Percentiles rank a stretch among this genome's conserved stretches.
phyloP scores from a whole-genome alignment of 2,888 invertebrate species.

The Leptinotarsa peninsularis region DNA sequence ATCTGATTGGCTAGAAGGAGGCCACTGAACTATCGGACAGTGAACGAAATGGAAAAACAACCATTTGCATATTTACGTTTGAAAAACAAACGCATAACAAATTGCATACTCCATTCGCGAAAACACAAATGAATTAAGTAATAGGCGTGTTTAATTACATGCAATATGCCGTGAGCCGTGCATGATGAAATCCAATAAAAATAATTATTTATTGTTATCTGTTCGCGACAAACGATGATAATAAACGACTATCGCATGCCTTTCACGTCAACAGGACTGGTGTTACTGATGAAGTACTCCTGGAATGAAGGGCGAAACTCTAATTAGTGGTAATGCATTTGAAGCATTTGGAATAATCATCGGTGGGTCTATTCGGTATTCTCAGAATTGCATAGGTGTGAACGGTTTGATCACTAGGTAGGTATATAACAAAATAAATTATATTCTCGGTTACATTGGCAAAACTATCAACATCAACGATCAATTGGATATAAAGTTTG shows the following conservation, averaged over 20 bases:
- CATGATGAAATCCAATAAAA: slow-evolving; percentile 31
- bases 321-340: slow-evolving; percentile 28
- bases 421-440: slow-evolving; percentile 11
- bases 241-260: slow-evolving; percentile 22
- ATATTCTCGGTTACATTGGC: too few relatives aligned
- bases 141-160: slow-evolving; percentile 35
- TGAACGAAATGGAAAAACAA: neutral
- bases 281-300: slow-evolving; percentile 13
- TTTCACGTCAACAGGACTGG: slow-evolving; percentile 20
- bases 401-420: slow-evolving; percentile 25
- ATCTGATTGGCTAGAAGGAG: neutral
- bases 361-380: slow-evolving; percentile 16
- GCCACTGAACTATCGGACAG: neutral
- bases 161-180: slow-evolving; percentile 22
- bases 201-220: slow-evolving; percentile 21
- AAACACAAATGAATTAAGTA: slow-evolving; percentile 28
- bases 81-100: slow-evolving; percentile 12
- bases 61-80: slow-evolving; percentile 13
- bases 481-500: too few relatives aligned
- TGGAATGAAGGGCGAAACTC: slow-evolving; percentile 11
- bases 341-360: slow-evolving; percentile 36
- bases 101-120: slow-evolving; percentile 17
- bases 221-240: slow-evolving; percentile 19
- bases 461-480: too few relatives aligned
- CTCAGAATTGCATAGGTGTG: neutral